These are phyloP conservation scores for Nymphalis c-album DNA, from an alignment of 2,888 invertebrate genomes.

Conservation along the genomic window DNA sequence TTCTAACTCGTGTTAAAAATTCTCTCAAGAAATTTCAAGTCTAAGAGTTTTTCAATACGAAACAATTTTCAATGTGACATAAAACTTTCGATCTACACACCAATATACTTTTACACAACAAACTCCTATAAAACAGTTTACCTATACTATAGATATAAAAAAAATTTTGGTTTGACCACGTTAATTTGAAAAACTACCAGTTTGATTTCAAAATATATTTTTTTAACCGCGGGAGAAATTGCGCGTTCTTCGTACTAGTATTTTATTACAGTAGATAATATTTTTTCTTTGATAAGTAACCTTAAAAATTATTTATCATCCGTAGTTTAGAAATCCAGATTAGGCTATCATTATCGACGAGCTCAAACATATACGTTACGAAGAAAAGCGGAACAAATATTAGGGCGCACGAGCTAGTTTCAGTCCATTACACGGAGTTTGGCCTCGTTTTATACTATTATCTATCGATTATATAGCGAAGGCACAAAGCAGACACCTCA, in stretches of 20 bases:
- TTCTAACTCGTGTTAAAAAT: background rate
- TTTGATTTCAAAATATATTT: no score
- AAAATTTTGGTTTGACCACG: no score
- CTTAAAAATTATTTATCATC: background rate
- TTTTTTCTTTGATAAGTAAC: slow-evolving; percentile 2
- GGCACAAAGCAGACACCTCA: slow-evolving; percentile 18
- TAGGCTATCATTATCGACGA: slow-evolving; percentile 13
- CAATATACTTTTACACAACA: no score
- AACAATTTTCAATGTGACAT: background rate
- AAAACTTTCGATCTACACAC: no score
- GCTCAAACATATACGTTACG: slow-evolving; percentile 26
- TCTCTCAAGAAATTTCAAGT: background rate
- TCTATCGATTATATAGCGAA: slow-evolving; percentile 37
- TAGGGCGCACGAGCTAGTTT: slow-evolving; percentile 40
- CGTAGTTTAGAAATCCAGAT: slow-evolving; percentile 7
- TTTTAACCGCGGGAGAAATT: no score
- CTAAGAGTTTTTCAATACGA: no score
- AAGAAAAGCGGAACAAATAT: slow-evolving; percentile 47
- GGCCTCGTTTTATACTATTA: slow-evolving; percentile 40
- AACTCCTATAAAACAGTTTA: no score
- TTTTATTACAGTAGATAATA: no score
- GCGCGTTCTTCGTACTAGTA: no score
- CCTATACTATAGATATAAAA: no score
- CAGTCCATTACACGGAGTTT: slow-evolving; percentile 35
- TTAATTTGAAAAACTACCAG: no score